Evolutionary conservation across 2,888 invertebrate genomes (phyloP), one percentile per base, ranked within the genome.

Genomic region (Amaurobius ferox): DNA sequence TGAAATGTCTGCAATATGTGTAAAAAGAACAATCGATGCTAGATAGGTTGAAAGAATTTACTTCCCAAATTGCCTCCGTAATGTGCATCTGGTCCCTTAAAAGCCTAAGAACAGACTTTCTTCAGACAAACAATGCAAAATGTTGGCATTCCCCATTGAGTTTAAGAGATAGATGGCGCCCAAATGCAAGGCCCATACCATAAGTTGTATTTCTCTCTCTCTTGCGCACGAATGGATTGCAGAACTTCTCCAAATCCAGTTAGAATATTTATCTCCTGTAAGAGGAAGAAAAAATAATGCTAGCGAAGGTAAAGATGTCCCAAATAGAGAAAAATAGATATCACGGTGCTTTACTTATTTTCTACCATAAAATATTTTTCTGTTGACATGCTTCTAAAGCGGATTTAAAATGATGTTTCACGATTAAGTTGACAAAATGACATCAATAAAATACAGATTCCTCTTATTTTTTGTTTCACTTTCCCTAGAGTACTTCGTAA

Each of bases 131-230:
- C 77, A 77, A 55, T 55, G 35, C 29, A 77, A 48, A 64, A 64
- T 32, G 77, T 76, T 61, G 35, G 55, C 55, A 77, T 77, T 77
- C 77, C 68, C 68, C 35, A 55, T 35, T 61, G 77, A 67, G 26
- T 55, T 67, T 48, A 6, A 29, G 55, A 77, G 77, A 77, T 40
- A 68, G 44, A 71, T 71, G 70, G 70, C 29, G 44, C 29, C 44
- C 40, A 44, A 44, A 44, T 32, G n/a, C n/a, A 28, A 44, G 48
- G n/a, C 48, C 44, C 29, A n/a, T 44, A 28, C 44, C 29, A 26
- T 29, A 28, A 28, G 64, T 64, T 16, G 30, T 30, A 30, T 64
- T 64, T 28, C 29, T 16, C 13, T 44, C 16, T 16, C 11, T 64
- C 30, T 13, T n/a, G 28, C 29, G 61, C 23, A 19, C 23, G 28